Conservation (phyloP, 2,113 vertebrate species). For the Fregata magnificens region DNA sequence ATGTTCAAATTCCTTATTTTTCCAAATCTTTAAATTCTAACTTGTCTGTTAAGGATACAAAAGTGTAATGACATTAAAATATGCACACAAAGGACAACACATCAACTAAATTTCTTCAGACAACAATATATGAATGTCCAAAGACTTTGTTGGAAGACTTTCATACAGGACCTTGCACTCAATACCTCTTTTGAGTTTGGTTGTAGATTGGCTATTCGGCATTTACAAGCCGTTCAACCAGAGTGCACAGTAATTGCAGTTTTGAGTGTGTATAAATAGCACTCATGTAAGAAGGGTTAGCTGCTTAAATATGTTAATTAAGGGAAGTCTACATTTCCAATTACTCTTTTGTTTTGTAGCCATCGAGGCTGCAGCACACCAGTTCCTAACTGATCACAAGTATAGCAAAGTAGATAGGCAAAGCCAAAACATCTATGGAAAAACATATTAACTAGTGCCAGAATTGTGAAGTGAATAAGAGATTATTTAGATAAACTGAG, state of each 20-base stretch:
- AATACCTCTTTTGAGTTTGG: neutral
- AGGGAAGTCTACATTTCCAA: neutral
- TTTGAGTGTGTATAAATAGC: neutral
- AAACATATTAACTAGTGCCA: conserved; percentile 33
- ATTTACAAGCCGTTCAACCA: neutral
- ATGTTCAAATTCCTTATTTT: neutral
- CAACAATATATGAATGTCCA: neutral
- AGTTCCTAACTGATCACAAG: neutral
- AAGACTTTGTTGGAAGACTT: neutral
- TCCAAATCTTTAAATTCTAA: conserved; percentile 4
- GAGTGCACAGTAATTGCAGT: neutral
- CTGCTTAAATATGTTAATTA: neutral
- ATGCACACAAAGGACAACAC: neutral
- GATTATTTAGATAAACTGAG: conserved; percentile 60
- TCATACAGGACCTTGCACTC: neutral
- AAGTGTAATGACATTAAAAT: conserved; percentile 14
- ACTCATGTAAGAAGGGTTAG: neutral
- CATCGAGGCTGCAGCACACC: neutral
- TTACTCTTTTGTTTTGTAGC: neutral
- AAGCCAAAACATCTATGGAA: neutral
- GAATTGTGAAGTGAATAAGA: conserved; percentile 42
- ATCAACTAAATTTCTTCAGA: conserved; percentile 41
- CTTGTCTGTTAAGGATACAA: neutral
- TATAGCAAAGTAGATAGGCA: neutral
- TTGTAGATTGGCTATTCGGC: neutral